phyloP scores from a whole-genome alignment of 2,113 vertebrate species.

The Arothron firmamentum region DNA sequence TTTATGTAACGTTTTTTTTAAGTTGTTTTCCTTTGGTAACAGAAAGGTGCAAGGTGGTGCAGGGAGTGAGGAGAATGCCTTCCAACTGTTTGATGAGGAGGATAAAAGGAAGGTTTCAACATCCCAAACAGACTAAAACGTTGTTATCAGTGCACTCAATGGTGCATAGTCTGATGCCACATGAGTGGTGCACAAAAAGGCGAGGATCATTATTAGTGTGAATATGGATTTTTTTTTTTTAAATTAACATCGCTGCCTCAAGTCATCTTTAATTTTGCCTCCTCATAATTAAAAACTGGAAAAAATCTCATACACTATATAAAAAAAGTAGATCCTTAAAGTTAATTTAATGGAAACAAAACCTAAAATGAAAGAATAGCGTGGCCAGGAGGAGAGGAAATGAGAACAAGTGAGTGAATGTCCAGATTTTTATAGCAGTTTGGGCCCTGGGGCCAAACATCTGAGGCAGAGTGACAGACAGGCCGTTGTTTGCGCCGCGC shows the following conservation, averaged over 20 bases:
- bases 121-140: conserved; percentile 39
- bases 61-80: conserved; percentile 59
- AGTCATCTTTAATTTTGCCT: too few species aligned
- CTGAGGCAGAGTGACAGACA: conserved; percentile 76
- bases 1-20: conserved; percentile 60
- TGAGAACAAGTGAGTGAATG: conserved; percentile 33
- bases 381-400: conserved; percentile 4
- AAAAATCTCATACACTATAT: conserved; percentile 3
- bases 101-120: conserved; percentile 46
- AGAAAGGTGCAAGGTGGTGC: conserved; percentile 55
- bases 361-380: background rate
- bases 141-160: conserved; percentile 19
- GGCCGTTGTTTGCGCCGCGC: conserved; percentile 74
- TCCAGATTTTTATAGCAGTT: conserved; percentile 55
- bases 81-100: conserved; percentile 64
- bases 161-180: conserved; percentile 5
- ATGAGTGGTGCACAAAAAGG: too few species aligned
- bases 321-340: background rate
- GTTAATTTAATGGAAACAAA: conserved; percentile 8
- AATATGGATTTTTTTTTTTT: too few species aligned
- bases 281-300: too few species aligned
- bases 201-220: too few species aligned
- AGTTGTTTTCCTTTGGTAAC: conserved; percentile 61
- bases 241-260: too few species aligned
- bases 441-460: conserved; percentile 75